Percentiles rank a stretch among this genome's conserved stretches.
These are phyloP conservation scores for Pachycephus smyrnensis DNA, from an alignment of 2,888 invertebrate species.

Conservation along the genomic window DNA sequence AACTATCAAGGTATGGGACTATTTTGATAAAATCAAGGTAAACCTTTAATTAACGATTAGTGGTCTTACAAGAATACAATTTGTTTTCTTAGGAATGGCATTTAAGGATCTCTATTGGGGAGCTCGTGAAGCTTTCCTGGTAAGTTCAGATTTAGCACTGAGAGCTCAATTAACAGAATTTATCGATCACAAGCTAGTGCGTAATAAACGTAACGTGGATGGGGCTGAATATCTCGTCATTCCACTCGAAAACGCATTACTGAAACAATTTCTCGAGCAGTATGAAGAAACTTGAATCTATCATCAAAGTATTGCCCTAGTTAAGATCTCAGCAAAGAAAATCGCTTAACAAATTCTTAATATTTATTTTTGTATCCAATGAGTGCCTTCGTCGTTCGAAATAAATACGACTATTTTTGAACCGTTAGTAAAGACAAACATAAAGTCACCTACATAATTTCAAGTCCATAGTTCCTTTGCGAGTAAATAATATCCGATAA, in stretches of 20 bases:
- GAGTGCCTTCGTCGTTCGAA: neutral
- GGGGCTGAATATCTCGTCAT: constrained; percentile 86
- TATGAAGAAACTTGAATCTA: constrained; percentile 55
- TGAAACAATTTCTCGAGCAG: constrained; percentile 83
- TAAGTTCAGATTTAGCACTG: constrained; percentile 91
- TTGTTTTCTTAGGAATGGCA: constrained; percentile 76
- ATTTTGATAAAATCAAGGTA: constrained; percentile 25
- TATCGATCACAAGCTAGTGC: constrained; percentile 92
- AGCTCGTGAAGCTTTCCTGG: constrained; percentile 90
- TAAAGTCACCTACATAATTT: neutral
- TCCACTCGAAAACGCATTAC: constrained; percentile 78
- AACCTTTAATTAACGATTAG: constrained; percentile 4
- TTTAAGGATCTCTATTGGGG: constrained; percentile 89
- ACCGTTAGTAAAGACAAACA: neutral
- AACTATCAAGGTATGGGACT: constrained; percentile 77
- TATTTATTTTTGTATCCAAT: neutral
- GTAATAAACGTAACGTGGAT: constrained; percentile 81
- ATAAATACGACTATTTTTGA: neutral
- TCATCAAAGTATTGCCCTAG: neutral
- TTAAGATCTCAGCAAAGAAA: neutral
- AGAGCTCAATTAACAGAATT: constrained; percentile 95
- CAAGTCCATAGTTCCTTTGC: neutral
- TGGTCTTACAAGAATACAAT: neutral
- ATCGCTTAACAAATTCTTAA: neutral
- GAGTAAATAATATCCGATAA: neutral